A percentile compares a stretch with the other conserved stretches of the same genome.
phyloP scores from a whole-genome alignment of 2,888 invertebrate genomes.

The Limnephilus auricula region DNA sequence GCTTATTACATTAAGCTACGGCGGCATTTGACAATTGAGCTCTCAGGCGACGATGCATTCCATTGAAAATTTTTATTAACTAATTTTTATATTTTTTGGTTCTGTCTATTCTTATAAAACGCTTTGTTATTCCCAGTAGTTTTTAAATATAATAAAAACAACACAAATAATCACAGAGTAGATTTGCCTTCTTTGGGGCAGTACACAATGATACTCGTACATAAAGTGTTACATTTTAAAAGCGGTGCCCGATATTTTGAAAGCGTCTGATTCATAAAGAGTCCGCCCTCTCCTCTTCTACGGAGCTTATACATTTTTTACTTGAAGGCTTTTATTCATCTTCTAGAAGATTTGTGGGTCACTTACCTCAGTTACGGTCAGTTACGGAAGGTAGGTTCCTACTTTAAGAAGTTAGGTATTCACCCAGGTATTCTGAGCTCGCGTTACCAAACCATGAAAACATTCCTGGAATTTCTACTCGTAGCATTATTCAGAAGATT shows the following conservation, averaged over 20 bases:
- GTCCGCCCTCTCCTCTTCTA: background rate
- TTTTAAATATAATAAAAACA: too few species aligned
- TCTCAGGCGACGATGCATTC: too few species aligned
- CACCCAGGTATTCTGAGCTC: background rate
- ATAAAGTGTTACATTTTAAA: background rate
- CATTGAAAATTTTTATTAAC: too few species aligned
- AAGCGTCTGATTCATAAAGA: background rate
- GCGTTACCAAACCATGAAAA: background rate
- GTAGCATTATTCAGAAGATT: background rate
- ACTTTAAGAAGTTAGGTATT: background rate
- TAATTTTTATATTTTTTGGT: too few species aligned
- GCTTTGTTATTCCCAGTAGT: too few species aligned
- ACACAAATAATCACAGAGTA: too few species aligned
- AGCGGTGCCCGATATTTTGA: background rate
- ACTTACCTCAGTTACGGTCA: background rate
- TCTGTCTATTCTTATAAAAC: too few species aligned
- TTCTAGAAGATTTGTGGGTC: background rate
- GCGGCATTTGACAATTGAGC: too few species aligned
- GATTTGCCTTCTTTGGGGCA: too few species aligned
- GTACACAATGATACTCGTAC: too few species aligned
- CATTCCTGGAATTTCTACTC: background rate
- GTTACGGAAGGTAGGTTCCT: background rate
- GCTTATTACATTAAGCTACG: too few species aligned
- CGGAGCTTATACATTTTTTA: too few species aligned
- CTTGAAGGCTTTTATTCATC: background rate